phyloP scores from a whole-genome alignment of 2,797 vertebrate genomes.

The Anolis apletophallus region DNA sequence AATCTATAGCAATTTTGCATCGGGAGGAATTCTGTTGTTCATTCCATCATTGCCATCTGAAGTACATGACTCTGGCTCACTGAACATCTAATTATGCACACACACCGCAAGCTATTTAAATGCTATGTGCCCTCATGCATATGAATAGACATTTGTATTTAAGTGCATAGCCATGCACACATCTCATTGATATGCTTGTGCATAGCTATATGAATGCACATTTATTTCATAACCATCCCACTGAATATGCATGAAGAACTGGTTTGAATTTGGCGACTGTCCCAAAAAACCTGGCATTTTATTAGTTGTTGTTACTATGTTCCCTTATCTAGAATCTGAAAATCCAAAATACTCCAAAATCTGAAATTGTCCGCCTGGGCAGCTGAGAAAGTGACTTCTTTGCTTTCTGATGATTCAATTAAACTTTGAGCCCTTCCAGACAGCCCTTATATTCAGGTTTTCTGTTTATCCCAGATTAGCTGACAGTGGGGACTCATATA shows the following conservation, averaged over 20 bases:
- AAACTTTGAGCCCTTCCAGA: too few relatives aligned
- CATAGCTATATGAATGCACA: not conserved
- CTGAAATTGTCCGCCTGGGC: too few relatives aligned
- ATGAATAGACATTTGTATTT: fast-evolving
- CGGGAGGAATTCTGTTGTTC: not conserved
- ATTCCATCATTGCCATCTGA: not conserved
- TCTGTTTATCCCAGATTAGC: too few relatives aligned
- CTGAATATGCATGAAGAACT: not conserved
- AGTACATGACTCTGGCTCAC: not conserved
- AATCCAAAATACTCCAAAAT: too few relatives aligned
- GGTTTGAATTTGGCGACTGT: not conserved
- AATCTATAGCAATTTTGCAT: not conserved
- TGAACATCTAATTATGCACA: conserved; percentile 7
- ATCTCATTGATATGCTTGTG: not conserved
- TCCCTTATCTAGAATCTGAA: too few relatives aligned
- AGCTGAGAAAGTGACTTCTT: too few relatives aligned
- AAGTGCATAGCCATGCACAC: not conserved
- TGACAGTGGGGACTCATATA: too few relatives aligned
- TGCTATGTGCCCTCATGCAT: not conserved
- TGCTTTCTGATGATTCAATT: too few relatives aligned
- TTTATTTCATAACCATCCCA: not conserved
- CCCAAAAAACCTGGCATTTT: not conserved
- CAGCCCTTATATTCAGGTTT: too few relatives aligned
- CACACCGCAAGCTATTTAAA: not conserved
- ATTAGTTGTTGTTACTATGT: too few relatives aligned